A percentile compares a stretch with the other conserved stretches of the same genome.
These are phyloP conservation scores for Lepilemur ruficaudatus DNA, from an alignment of 2,797 vertebrate genomes.

Conservation along the genomic window DNA sequence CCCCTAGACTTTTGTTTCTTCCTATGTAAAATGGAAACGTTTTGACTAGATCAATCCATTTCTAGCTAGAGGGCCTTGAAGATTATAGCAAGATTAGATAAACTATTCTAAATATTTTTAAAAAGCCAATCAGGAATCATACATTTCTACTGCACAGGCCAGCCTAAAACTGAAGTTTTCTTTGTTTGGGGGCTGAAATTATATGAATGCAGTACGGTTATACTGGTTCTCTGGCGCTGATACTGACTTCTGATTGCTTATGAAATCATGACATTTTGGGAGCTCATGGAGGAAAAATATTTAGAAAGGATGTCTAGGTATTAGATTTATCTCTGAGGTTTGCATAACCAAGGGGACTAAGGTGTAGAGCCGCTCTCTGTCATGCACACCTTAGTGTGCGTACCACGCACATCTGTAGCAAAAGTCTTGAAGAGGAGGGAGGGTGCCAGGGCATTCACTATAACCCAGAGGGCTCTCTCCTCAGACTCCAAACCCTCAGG, in stretches of 20 bases:
- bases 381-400: neutral
- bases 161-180: neutral
- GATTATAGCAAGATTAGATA: neutral
- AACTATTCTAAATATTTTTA: neutral
- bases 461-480: neutral
- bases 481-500: neutral
- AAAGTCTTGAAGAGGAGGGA: neutral
- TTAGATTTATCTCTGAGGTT: neutral
- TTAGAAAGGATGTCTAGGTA: neutral
- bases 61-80: neutral
- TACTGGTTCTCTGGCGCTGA: neutral
- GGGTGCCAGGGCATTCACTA: neutral
- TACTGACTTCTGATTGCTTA: neutral
- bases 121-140: neutral
- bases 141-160: neutral
- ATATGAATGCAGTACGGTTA: neutral
- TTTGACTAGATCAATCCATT: neutral
- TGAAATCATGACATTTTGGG: neutral
- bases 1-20: conserved; percentile 15
- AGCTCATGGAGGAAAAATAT: neutral
- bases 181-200: neutral
- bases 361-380: neutral
- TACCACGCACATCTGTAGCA: neutral
- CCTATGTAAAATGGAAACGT: neutral
- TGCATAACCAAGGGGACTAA: neutral